Evolutionary conservation across 2,797 vertebrate species (phyloP).

Genomic region (Bucorvus abyssinicus): DNA sequence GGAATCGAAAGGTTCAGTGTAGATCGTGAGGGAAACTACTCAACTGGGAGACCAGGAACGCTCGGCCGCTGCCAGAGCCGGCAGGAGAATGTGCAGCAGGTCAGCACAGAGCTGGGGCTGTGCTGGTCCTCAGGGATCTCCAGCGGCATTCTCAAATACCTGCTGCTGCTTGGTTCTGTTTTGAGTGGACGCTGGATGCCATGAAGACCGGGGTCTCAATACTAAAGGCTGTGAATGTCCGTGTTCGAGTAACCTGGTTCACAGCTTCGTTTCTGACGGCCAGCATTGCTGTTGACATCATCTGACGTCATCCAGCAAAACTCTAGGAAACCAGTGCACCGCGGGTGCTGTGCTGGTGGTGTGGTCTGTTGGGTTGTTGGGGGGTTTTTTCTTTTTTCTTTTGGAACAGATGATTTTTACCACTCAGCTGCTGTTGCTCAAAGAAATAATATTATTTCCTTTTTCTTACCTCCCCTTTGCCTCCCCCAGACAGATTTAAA

Average conservation of each 20-base stretch:
- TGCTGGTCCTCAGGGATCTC: background rate
- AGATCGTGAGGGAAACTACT: background rate
- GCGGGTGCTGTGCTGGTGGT: background rate
- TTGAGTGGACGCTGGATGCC: too few species aligned
- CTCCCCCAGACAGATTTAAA: slow-evolving; percentile 52
- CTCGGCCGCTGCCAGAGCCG: fast-evolving
- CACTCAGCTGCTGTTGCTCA: background rate
- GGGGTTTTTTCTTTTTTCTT: background rate
- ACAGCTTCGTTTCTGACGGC: background rate
- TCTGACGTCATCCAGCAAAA: background rate
- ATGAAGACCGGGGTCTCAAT: fast-evolving
- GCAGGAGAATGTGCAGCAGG: background rate
- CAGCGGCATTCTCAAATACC: background rate
- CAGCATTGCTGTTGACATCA: background rate
- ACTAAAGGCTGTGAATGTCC: fast-evolving
- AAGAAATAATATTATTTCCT: background rate
- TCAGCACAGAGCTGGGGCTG: background rate
- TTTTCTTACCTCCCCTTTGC: background rate
- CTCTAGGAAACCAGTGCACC: background rate
- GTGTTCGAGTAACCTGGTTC: fast-evolving
- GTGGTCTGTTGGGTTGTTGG: background rate
- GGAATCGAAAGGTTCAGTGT: background rate
- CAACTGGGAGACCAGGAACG: background rate
- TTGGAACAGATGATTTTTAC: background rate
- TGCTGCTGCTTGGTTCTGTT: background rate